phyloP scores from a whole-genome alignment of 2,797 vertebrate species.

The Sebastes steindachneri region DNA sequence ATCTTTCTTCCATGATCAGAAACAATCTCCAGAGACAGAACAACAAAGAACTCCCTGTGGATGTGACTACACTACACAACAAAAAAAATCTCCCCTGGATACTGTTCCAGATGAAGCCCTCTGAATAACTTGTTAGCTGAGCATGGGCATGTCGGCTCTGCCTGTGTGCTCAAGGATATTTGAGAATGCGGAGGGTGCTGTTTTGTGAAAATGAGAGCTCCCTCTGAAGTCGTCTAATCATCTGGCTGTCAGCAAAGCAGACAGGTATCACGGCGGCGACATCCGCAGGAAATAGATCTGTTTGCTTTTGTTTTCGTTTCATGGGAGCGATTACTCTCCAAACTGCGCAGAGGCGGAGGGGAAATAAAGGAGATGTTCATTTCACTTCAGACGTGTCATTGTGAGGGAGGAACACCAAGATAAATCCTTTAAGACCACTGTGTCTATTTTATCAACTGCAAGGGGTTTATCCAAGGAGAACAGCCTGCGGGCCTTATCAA shows the following conservation, averaged over 20 bases:
- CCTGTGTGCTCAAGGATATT: conserved; percentile 26
- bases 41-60: not conserved
- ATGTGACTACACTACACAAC: not conserved
- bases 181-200: conserved; percentile 13
- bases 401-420: conserved; percentile 23
- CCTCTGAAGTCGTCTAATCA: conserved; percentile 45
- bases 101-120: not conserved
- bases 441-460: conserved; percentile 33
- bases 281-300: conserved; percentile 46
- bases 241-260: conserved; percentile 26
- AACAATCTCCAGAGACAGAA: not conserved
- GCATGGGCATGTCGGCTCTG: not conserved
- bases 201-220: conserved; percentile 44
- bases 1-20: not conserved
- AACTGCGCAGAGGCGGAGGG: not conserved
- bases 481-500: conserved; percentile 45
- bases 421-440: conserved; percentile 44
- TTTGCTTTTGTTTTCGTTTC: conserved; percentile 39
- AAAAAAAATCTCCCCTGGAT: not conserved
- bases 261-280: conserved; percentile 25
- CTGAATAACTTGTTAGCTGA: not conserved
- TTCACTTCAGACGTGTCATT: conserved; percentile 21
- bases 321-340: conserved; percentile 22
- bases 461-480: conserved; percentile 43
- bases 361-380: conserved; percentile 22